These are phyloP conservation scores for Drosophila antonietae DNA, from an alignment of 2,888 invertebrate genomes.

Conservation along the genomic window DNA sequence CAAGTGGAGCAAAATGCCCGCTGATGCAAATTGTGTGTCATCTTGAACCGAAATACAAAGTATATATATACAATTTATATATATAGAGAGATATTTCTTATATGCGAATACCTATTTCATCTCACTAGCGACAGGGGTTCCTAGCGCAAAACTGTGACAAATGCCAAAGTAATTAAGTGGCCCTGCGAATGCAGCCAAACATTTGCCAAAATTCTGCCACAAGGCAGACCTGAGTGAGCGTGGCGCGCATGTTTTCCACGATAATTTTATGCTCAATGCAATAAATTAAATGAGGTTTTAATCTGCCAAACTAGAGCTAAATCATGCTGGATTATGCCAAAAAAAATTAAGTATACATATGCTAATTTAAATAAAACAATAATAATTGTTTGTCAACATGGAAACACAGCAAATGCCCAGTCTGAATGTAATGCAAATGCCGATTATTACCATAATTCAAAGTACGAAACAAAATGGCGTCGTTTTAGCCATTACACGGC, in stretches of 20 bases:
- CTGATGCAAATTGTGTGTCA: conserved; percentile 39
- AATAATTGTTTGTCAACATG: neutral
- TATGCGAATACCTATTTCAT: conserved; percentile 16
- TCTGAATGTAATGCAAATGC: neutral
- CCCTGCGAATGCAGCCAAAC: conserved; percentile 35
- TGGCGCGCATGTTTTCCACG: conserved; percentile 43
- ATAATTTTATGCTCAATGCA: conserved; percentile 42
- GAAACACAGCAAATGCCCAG: neutral
- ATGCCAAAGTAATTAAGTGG: conserved; percentile 64
- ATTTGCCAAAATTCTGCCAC: conserved; percentile 32
- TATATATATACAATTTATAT: conserved; percentile 11
- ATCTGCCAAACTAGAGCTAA: neutral
- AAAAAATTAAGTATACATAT: neutral
- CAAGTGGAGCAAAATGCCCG: conserved; percentile 50
- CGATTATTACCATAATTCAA: conserved; percentile 2
- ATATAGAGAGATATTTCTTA: conserved; percentile 13
- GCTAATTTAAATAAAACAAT: neutral
- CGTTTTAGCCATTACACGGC: conserved; percentile 22
- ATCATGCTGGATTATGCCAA: neutral
- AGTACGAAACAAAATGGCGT: conserved; percentile 27
- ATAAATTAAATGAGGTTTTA: conserved; percentile 53
- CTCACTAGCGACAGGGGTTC: conserved; percentile 26
- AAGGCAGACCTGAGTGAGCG: too few relatives aligned
- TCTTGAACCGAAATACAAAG: conserved; percentile 35
- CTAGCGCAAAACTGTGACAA: conserved; percentile 46